Conservation (phyloP, 2,113 vertebrate genomes). For the Mustela nigripes region DNA sequence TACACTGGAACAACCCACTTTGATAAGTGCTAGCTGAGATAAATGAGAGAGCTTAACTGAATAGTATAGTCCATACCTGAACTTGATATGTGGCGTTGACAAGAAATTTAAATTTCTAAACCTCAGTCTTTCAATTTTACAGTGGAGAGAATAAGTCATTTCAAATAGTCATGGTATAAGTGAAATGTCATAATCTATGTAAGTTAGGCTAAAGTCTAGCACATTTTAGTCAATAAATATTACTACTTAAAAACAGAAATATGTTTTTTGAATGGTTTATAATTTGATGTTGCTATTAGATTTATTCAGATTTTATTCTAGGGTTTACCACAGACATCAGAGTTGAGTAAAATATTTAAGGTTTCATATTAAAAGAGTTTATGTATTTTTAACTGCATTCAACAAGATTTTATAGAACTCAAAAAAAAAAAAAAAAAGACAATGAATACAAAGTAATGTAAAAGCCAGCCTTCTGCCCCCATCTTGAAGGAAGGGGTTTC, state of each 20-base stretch:
- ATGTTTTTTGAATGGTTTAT: not conserved
- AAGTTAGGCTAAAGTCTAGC: not conserved
- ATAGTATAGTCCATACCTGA: not conserved
- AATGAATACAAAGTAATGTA: not conserved
- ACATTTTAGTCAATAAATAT: not conserved
- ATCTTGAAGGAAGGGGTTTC: not conserved
- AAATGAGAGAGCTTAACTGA: not conserved
- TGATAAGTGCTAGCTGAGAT: not conserved
- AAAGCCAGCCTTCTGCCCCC: not conserved
- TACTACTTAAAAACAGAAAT: not conserved
- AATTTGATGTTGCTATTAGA: not conserved
- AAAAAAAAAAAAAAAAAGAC: not conserved
- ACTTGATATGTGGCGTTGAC: not conserved
- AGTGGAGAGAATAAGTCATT: not conserved
- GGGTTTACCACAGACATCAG: not conserved
- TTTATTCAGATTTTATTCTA: not conserved
- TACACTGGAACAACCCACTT: not conserved
- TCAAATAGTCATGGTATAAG: not conserved
- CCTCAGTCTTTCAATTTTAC: not conserved
- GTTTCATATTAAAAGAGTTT: not conserved
- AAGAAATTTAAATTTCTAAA: not conserved
- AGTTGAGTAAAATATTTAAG: not conserved
- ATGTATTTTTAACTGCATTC: not conserved
- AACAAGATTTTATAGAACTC: not conserved
- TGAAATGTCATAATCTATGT: not conserved